A percentile compares a stretch with the other conserved stretches of the same genome.
Evolutionary conservation across 2,113 vertebrate genomes (phyloP).

Genomic region (Coreoperca whiteheadi): DNA sequence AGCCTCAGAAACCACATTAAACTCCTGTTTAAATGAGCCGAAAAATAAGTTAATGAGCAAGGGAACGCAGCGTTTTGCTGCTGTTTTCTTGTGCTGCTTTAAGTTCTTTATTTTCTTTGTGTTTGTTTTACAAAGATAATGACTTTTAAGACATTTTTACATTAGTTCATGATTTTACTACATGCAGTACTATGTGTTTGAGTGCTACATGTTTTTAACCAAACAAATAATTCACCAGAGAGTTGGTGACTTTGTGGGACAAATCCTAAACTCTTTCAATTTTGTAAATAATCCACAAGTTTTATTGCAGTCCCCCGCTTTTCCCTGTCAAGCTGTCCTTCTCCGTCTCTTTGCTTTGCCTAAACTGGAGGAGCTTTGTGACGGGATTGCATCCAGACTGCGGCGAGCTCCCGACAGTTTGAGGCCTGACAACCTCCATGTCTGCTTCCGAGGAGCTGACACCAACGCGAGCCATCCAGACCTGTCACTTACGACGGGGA

Average conservation of each 20-base stretch:
- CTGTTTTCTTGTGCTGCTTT: not conserved
- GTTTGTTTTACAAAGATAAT: not conserved
- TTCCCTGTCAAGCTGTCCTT: not conserved
- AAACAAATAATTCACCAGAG: not conserved
- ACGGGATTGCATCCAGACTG: slow-evolving; percentile 17
- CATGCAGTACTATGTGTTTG: not conserved
- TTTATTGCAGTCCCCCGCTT: not conserved
- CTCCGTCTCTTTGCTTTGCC: slow-evolving; percentile 16
- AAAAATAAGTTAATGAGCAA: slow-evolving; percentile 24
- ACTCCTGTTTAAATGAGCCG: slow-evolving; percentile 5
- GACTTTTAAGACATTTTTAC: not conserved
- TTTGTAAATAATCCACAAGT: not conserved
- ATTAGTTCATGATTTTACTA: not conserved
- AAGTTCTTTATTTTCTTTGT: not conserved
- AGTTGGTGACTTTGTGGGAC: not conserved
- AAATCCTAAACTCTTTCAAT: not conserved
- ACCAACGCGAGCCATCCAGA: slow-evolving; percentile 24
- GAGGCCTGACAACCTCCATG: slow-evolving; percentile 40
- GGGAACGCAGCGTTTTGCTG: slow-evolving; percentile 28
- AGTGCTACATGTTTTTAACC: not conserved
- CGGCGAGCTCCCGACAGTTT: slow-evolving; percentile 9
- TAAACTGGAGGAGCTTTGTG: slow-evolving; percentile 17
- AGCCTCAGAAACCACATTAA: not conserved
- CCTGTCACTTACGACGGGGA: slow-evolving; percentile 49
- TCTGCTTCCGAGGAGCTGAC: slow-evolving; percentile 30